Conservation (phyloP, 2,113 vertebrate genomes). For the Sclerurus mexicanus region DNA sequence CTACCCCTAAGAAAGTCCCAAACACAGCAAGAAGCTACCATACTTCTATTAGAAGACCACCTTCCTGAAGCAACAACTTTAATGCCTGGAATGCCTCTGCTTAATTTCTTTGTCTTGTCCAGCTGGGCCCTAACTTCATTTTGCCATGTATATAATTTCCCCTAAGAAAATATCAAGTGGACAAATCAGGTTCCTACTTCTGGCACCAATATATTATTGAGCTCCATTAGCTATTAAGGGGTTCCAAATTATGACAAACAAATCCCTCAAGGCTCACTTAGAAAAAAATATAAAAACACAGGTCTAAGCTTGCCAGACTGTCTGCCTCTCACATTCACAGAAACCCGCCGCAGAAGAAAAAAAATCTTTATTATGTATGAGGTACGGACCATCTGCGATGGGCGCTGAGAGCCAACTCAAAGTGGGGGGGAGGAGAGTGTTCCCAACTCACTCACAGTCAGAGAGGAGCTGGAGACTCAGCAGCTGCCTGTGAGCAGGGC, state of each 20-base stretch:
- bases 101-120: not conserved
- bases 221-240: not conserved
- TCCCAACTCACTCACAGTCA: not conserved
- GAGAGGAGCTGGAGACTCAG: not conserved
- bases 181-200: not conserved
- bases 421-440: not conserved
- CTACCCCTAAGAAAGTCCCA: not conserved
- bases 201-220: not conserved
- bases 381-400: conserved; percentile 27
- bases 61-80: not conserved
- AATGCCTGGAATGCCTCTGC: not conserved
- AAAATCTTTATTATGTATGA: conserved; percentile 35
- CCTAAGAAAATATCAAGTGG: not conserved
- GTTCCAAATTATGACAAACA: not conserved
- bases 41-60: not conserved
- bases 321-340: conserved; percentile 6
- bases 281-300: conserved; percentile 14
- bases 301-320: conserved; percentile 22
- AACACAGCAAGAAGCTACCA: not conserved
- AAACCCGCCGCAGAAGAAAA: not conserved
- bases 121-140: not conserved
- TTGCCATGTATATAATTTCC: not conserved
- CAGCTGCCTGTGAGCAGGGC: not conserved
- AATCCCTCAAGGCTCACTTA: not conserved
- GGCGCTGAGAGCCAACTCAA: not conserved